Base-by-base conservation (phyloP, 2,888 invertebrate genomes). In the Lasioglossum pauxillum region DNA sequence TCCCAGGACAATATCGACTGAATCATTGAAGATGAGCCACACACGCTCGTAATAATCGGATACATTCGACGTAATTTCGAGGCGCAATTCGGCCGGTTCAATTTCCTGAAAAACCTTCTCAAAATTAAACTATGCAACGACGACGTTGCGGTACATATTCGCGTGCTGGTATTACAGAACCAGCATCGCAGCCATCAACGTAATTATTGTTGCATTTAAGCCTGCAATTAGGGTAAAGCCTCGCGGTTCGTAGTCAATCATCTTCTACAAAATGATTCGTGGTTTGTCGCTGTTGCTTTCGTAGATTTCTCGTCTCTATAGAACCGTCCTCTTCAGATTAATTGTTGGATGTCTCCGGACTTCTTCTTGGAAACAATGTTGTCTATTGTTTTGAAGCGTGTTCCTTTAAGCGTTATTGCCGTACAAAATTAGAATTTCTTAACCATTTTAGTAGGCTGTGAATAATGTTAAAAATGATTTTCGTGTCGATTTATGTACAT, bases 151-250 rank as follows among this genome's bases (percentile, higher is more conserved):
- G 49, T 78, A 73, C 41, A 73, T 23, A 49, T 49, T 41, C 49
- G 60, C 46, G 57, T 35, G 23, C 69, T n/a, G 75, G 44, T 49
- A 64, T 80, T 80, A 41, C 71, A 71, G 41, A 75, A 80, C 44
- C 35, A 35, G 69, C 60, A 27, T 60, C 57, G 10, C 60, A 27
- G 27, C 46, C 71, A 35, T 49, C 49, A 38, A 69, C 38, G 81
- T 46, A 83, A 75, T 75, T 83, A 60, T 71, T 35, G 16, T 53
- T 60, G 72, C 75, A 71, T 80, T 75, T 83, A 60, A 80, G 23
- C 35, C 82, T 38, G 44, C 75, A 83, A 83, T 83, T 60, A 80
- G 38, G 57, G 69, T 44, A 38, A 60, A 75, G 23, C 46, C 23
- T 35, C 23, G 46, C 23, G 53, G 80, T 44, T 57, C 74, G 35